A percentile compares a stretch with the other conserved stretches of the same genome.
Conservation (phyloP, 1,140 invertebrate genomes). For the Leucophenga varia region DNA sequence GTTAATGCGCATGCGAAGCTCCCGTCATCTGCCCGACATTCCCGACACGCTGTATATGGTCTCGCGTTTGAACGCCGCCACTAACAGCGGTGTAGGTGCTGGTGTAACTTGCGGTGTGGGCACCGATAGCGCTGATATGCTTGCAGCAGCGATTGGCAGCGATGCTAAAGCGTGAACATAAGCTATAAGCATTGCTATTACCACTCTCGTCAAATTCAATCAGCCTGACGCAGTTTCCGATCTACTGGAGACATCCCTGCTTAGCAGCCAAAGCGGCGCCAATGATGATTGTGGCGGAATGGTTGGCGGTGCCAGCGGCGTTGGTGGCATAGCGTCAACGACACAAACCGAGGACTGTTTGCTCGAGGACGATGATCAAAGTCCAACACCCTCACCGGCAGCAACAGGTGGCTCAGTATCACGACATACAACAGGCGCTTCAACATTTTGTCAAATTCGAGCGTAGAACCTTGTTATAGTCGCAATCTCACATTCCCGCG, state of each 20-base stretch:
- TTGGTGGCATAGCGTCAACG: constrained; percentile 11
- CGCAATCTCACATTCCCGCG: constrained; percentile 66
- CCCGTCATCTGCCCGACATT: constrained; percentile 73
- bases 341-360: constrained; percentile 24
- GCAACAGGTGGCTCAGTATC: constrained; percentile 30
- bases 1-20: constrained; percentile 70
- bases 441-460: constrained; percentile 36
- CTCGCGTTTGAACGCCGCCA: constrained; percentile 46
- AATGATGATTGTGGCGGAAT: constrained; percentile 19
- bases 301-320: background rate
- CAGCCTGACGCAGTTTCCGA: constrained; percentile 89
- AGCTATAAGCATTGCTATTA: constrained; percentile 76
- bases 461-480: constrained; percentile 47
- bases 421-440: constrained; percentile 22
- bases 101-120: constrained; percentile 61
- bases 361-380: constrained; percentile 41
- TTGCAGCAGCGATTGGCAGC: constrained; percentile 68
- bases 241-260: constrained; percentile 65
- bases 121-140: constrained; percentile 65
- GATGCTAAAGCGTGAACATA: constrained; percentile 84
- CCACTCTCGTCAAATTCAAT: constrained; percentile 84
- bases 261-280: constrained; percentile 23
- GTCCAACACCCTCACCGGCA: constrained; percentile 49
- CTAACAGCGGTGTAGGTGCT: constrained; percentile 58
- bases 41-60: constrained; percentile 96